Conservation (phyloP, 2,888 invertebrate genomes). For the Lasioglossum lativentre region DNA sequence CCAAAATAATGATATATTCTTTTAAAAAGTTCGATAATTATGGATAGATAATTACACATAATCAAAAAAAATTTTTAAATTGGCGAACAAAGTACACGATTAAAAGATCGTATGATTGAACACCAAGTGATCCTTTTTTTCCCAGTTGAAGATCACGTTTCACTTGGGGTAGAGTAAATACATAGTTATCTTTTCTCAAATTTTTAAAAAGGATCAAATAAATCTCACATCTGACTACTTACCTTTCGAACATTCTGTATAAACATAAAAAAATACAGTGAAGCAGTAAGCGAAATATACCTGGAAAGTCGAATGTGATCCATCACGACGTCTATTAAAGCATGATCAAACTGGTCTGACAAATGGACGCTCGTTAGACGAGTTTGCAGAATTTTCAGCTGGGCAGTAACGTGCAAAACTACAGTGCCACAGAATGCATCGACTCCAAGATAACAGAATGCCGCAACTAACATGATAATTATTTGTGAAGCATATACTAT, state of each 20-base stretch:
- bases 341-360: background rate
- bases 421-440: slow-evolving; percentile 33
- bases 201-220: background rate
- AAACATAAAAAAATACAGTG: background rate
- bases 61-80: background rate
- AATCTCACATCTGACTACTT: background rate
- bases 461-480: background rate
- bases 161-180: too few relatives aligned
- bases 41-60: background rate
- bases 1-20: background rate
- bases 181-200: too few relatives aligned
- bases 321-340: slow-evolving; percentile 7
- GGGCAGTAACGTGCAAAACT: slow-evolving; percentile 42
- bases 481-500: slow-evolving; percentile 11
- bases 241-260: background rate
- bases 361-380: slow-evolving; percentile 3
- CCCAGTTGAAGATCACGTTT: background rate
- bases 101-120: too few relatives aligned
- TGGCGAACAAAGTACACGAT: too few relatives aligned
- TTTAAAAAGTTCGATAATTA: background rate
- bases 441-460: slow-evolving; percentile 10
- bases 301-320: slow-evolving; percentile 49
- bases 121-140: too few relatives aligned
- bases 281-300: background rate
- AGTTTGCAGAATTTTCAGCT: slow-evolving; percentile 44